A percentile compares a stretch with the other conserved stretches of the same genome.
Conservation (phyloP, 2,888 invertebrate species). For the Amphiduros pacificus region DNA sequence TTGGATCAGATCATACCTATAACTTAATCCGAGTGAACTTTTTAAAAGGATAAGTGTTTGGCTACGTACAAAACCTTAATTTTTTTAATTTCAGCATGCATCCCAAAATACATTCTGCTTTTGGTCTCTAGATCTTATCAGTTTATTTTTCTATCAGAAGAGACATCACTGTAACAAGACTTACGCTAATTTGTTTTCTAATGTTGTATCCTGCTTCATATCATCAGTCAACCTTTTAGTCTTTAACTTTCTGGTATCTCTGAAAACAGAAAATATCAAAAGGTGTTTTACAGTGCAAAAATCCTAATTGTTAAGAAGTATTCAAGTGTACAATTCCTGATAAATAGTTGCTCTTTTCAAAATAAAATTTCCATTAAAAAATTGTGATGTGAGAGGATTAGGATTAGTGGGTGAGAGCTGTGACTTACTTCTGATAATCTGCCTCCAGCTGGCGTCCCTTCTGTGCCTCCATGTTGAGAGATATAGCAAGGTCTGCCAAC, state of each 20-base stretch:
- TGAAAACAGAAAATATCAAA: slow-evolving; percentile 29
- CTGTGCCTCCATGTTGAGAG: slow-evolving; percentile 55
- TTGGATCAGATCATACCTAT: too few species aligned
- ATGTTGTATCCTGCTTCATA: slow-evolving; percentile 33
- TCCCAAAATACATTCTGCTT: too few species aligned
- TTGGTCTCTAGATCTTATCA: too few species aligned
- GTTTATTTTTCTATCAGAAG: too few species aligned
- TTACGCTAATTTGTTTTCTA: slow-evolving; percentile 51
- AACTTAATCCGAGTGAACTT: too few species aligned
- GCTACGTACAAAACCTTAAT: too few species aligned
- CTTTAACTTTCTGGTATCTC: slow-evolving; percentile 33
- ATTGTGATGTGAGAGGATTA: not conserved
- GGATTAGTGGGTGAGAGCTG: not conserved
- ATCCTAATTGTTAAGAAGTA: too few species aligned
- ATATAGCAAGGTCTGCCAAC: slow-evolving; percentile 51
- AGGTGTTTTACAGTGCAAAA: too few species aligned
- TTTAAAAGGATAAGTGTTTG: too few species aligned
- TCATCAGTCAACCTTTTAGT: slow-evolving; percentile 39
- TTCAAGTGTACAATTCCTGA: not conserved
- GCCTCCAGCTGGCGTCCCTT: slow-evolving; percentile 41
- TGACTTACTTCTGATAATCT: slow-evolving; percentile 11
- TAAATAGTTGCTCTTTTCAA: not conserved
- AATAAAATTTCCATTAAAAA: not conserved
- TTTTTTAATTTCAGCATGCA: too few species aligned
- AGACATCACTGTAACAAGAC: too few species aligned